Conservation (phyloP, 1,140 invertebrate species). For the Stegodyphus mimosarum region DNA sequence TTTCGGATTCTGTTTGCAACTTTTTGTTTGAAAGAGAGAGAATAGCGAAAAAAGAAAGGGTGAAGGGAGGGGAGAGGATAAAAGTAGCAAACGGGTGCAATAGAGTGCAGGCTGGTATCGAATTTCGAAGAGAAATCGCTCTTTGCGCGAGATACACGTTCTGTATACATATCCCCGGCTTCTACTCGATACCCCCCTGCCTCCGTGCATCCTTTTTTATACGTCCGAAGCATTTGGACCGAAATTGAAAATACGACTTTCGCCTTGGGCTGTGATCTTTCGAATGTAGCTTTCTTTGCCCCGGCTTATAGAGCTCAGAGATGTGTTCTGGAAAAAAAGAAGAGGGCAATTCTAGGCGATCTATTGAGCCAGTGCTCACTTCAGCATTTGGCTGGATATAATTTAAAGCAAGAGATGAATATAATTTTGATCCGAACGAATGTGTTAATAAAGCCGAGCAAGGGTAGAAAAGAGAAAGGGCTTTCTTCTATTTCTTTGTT, state of each 20-base stretch:
- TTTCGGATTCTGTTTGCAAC: neutral
- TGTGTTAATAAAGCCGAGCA: too few species aligned
- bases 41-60: too few species aligned
- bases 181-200: neutral
- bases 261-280: neutral
- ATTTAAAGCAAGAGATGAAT: too few species aligned
- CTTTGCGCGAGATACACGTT: neutral
- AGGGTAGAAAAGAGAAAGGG: too few species aligned
- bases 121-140: neutral
- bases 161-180: neutral
- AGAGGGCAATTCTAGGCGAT: too few species aligned
- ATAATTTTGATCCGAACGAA: too few species aligned
- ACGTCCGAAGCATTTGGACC: neutral
- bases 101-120: neutral
- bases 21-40: neutral
- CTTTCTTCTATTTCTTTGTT: too few species aligned
- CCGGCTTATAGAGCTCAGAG: too few species aligned
- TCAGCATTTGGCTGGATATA: too few species aligned
- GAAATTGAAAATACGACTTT: slow-evolving; percentile 3
- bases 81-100: neutral
- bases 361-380: too few species aligned
- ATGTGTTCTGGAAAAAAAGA: too few species aligned
- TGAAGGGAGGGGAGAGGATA: neutral
- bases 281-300: neutral
- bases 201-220: neutral